Evolutionary conservation across 1,140 invertebrate species (phyloP), one percentile per base, ranked within the genome.

Genomic region (Kradibia gibbosae): DNA sequence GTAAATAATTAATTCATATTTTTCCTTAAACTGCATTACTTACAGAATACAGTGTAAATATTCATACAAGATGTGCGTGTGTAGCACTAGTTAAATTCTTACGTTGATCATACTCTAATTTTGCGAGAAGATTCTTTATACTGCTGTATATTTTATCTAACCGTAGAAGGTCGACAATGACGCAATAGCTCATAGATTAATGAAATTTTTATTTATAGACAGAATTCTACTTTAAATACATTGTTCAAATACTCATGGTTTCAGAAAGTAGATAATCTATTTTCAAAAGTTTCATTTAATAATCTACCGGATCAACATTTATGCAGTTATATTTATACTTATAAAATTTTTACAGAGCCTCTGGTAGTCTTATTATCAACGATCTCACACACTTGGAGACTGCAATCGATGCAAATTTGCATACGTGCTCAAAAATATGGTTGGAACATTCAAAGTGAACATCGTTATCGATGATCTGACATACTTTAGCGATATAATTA

Each of bases 361-460:
- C 28, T 4, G 13, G 60, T 34, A 34, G 31, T 62, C 13, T 31
- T 34, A 62, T 31, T 15, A 62, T 1, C 13, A 7, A 62, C 31
- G 28, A 62, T 62, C 60, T 62, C 31, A 62, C 31, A 36, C 31
- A 62, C 28, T 11, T 17, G 60, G 10, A 62, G 31, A 34, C 60
- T 62, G 13, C 34, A 62, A 62, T 62, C 31, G 60, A 62, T 62
- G 31, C 31, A 34, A 62, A 62, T 62, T 62, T 62, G n/a, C 60
- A 62, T 62, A 34, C 25, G 60, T 34, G 60, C 60, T 34, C 60
- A 31, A 62, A 36, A 62, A 62, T 34, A 11, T 31, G n/a, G n/a
- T 25, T 62, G 60, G 28, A 62, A 34, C 3, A 0, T 34, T 34
- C 31, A 31, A 62, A 13, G 60, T 62, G 60, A 62, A 62, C 31